Conservation (phyloP, 1,140 invertebrate genomes). For the Hyles vespertilio region DNA sequence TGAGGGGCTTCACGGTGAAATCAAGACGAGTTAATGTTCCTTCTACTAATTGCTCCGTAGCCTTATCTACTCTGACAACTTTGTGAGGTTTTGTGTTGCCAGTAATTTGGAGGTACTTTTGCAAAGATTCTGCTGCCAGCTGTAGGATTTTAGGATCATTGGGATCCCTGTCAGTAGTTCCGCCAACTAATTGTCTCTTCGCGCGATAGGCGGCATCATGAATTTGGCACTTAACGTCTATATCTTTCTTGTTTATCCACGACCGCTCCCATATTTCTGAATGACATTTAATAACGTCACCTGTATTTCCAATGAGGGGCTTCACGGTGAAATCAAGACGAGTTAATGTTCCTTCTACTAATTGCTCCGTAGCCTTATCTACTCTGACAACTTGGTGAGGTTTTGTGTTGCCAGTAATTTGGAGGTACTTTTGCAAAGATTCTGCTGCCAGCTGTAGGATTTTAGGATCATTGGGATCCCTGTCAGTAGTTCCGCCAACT, state of each 20-base stretch:
- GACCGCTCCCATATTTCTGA: conserved; percentile 76
- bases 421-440: conserved; percentile 34
- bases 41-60: conserved; percentile 32
- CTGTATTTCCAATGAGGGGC: conserved; percentile 5
- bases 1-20: conserved; percentile 21
- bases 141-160: conserved; percentile 21
- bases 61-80: conserved; percentile 29
- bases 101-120: conserved; percentile 27
- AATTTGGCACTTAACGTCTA: conserved; percentile 14
- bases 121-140: conserved; percentile 31
- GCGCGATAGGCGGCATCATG: conserved; percentile 3
- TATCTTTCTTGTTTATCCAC: conserved; percentile 58
- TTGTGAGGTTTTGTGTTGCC: conserved; percentile 20
- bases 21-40: conserved; percentile 30
- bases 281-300: conserved; percentile 52
- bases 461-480: conserved; percentile 21
- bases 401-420: conserved; percentile 16
- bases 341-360: conserved; percentile 33
- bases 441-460: conserved; percentile 28
- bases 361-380: conserved; percentile 31
- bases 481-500: conserved; percentile 12
- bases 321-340: conserved; percentile 29
- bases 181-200: conserved; percentile 10
- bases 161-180: conserved; percentile 15
- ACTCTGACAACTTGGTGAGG: conserved; percentile 24